Conservation (phyloP, 2,797 vertebrate species). For the Lerista edwardsae region DNA sequence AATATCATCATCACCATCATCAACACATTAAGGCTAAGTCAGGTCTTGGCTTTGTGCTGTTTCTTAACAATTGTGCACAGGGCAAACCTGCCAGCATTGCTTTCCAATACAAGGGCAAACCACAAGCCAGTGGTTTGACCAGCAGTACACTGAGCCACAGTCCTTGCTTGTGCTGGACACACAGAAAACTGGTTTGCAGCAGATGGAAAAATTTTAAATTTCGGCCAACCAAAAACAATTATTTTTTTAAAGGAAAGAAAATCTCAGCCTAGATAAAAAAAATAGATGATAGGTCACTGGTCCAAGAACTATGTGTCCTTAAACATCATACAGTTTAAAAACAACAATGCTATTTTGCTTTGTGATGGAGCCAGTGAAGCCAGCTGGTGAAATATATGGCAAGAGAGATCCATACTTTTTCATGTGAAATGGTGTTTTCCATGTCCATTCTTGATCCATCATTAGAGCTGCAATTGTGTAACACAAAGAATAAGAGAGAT, state of each 20-base stretch:
- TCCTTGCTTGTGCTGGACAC: not conserved
- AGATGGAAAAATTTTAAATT: not conserved
- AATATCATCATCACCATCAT: too few species aligned
- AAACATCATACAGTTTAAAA: not conserved
- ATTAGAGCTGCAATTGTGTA: too few species aligned
- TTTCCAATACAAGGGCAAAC: not conserved
- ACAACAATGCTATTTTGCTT: not conserved
- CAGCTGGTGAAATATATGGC: not conserved
- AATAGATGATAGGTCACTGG: not conserved
- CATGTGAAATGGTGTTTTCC: too few species aligned
- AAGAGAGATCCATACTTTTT: too few species aligned
- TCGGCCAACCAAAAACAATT: not conserved
- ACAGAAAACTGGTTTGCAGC: not conserved
- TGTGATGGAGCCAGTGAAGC: not conserved
- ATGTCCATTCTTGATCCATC: too few species aligned
- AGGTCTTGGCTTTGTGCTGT: not conserved
- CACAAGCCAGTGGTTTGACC: not conserved
- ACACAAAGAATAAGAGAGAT: too few species aligned
- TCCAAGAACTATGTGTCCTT: not conserved
- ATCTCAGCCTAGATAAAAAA: not conserved
- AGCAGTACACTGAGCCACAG: not conserved
- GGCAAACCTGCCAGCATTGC: not conserved
- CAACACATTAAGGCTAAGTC: too few species aligned
- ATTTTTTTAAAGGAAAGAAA: not conserved
- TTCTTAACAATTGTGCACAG: not conserved